Evolutionary conservation across 2,113 vertebrate genomes (phyloP).

Genomic region (Xiphorhynchus elegans): DNA sequence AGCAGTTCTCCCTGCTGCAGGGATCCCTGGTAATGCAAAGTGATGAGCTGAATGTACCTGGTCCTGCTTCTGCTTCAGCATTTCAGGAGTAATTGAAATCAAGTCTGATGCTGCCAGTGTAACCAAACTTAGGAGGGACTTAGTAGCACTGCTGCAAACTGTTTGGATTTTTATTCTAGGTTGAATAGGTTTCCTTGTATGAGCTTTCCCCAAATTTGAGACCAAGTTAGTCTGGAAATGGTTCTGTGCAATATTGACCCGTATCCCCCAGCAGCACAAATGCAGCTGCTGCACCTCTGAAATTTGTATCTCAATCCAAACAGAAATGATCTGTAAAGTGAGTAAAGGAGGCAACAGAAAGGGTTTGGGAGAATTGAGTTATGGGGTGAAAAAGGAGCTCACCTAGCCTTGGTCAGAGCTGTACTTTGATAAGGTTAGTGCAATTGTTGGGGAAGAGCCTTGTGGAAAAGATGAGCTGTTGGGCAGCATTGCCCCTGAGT

Average conservation of each 20-base stretch:
- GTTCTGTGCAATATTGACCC: neutral
- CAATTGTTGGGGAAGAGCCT: neutral
- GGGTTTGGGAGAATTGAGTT: neutral
- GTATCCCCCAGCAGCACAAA: neutral
- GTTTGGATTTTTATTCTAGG: neutral
- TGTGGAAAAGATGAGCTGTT: neutral
- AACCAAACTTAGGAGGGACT: neutral
- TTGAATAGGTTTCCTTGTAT: neutral
- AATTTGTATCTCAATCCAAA: neutral
- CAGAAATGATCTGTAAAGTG: neutral
- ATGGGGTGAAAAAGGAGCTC: neutral
- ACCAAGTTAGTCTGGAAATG: neutral
- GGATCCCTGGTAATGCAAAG: neutral
- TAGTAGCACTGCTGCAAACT: neutral
- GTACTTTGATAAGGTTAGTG: neutral
- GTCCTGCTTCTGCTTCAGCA: neutral
- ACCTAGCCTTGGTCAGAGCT: neutral
- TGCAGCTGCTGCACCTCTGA: neutral
- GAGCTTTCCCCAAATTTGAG: neutral
- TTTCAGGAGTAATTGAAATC: neutral
- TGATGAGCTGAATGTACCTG: neutral
- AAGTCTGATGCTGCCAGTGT: neutral
- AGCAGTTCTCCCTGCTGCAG: neutral
- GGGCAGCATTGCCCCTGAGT: rapidly evolving
- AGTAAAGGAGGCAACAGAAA: neutral